Conservation (phyloP, 2,888 invertebrate species). For the Pyrochroa serraticornis region DNA sequence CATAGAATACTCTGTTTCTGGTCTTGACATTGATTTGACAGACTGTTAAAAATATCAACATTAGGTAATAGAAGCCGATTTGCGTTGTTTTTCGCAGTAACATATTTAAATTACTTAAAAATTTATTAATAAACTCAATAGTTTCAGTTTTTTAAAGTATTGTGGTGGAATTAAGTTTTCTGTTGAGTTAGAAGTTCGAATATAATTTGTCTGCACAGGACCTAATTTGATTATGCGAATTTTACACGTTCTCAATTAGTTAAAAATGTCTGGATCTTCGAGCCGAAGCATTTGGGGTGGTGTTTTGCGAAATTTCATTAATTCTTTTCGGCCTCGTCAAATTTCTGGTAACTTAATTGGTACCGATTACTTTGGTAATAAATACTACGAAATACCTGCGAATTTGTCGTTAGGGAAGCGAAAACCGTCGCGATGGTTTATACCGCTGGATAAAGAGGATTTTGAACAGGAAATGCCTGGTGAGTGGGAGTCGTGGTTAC, state of each 20-base stretch:
- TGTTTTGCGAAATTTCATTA: constrained; percentile 67
- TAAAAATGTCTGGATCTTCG: constrained; percentile 42
- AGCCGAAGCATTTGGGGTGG: constrained; percentile 53
- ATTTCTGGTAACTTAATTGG: constrained; percentile 66
- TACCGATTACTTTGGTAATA: constrained; percentile 80
- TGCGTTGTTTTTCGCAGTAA: too few species aligned
- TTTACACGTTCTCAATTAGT: too few species aligned
- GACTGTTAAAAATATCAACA: too few species aligned
- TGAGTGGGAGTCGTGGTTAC: constrained; percentile 90
- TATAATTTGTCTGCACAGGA: too few species aligned
- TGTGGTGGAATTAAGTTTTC: too few species aligned
- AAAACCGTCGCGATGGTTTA: constrained; percentile 74
- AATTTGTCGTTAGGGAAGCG: constrained; percentile 70
- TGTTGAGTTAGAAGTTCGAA: too few species aligned
- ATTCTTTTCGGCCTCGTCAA: constrained; percentile 66
- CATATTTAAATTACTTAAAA: constrained; percentile 12
- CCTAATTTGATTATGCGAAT: too few species aligned
- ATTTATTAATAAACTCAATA: constrained; percentile 1
- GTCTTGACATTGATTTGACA: too few species aligned
- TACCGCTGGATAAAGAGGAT: constrained; percentile 66
- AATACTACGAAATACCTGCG: constrained; percentile 79
- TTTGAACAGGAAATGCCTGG: constrained; percentile 79
- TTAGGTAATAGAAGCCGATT: too few species aligned
- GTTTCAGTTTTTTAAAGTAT: neutral
- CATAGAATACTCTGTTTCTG: too few species aligned